Base-by-base conservation (phyloP, 2,888 invertebrate genomes). In the Drosophila cracens region DNA sequence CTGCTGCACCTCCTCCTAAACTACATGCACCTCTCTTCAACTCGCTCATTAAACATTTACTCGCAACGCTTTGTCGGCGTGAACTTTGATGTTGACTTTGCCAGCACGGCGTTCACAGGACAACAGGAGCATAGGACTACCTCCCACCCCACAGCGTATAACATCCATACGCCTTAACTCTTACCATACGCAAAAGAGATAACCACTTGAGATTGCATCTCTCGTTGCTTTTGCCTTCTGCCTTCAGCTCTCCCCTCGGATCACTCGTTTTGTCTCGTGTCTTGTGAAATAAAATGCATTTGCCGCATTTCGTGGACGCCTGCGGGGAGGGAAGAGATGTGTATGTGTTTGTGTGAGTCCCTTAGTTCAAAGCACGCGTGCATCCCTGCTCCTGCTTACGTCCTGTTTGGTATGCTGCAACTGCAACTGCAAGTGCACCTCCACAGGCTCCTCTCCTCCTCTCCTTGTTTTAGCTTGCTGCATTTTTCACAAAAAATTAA, bases 71-170 rank as follows among this genome's bases (percentile, higher is more conserved):
- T 89, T 91, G 91, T 90, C 90, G 89, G 89, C 89, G 87, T 79
- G 79, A 91, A 91, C 91, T 89, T 91, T 89, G 91, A 89, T 89
- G 89, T 91, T 87, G 89, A 83, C 86, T 85, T 74, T 85, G 82
- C 60, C 54, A 40, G 58, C 72, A 58, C 51, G 56, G 51, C 64
- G 73, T 56, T 68, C 63, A 63, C 60, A 69, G 67, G 82, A 70
- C 67, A 58, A 46, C 31, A 67, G 74, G 71, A 49, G 51, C 43
- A 29, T 10, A 49, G 62, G 43, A 38, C 51, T 40, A 4, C 52
- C 29, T 2, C 48, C 10, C 18, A 8, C n/a, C 33, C 36, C 29
- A 25, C 25, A 21, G 2, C 38, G 16, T 8, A 16, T 25, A 46
- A 8, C 25, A 46, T 43, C 38, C 25, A 49, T 43, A 27, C 27